Evolutionary conservation across 2,888 invertebrate genomes (phyloP).

Genomic region (Diplazon laetatorius): DNA sequence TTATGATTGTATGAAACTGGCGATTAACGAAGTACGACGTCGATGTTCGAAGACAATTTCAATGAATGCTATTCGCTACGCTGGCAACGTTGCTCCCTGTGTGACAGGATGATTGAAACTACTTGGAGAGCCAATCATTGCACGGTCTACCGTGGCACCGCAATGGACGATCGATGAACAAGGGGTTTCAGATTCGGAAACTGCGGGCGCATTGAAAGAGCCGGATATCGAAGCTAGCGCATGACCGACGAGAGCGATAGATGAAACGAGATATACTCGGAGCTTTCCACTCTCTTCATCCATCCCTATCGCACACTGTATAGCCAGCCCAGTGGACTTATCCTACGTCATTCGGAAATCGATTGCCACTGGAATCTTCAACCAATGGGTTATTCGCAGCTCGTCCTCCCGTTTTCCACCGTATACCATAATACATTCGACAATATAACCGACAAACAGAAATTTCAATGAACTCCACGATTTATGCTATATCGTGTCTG

Average conservation of each 20-base stretch:
- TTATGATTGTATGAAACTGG: too few species aligned
- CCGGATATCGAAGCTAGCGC: conserved; percentile 38
- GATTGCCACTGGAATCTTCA: conserved; percentile 37
- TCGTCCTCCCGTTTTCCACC: neutral
- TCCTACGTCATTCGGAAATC: conserved; percentile 49
- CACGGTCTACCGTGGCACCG: neutral
- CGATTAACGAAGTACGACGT: too few species aligned
- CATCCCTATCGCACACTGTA: conserved; percentile 13
- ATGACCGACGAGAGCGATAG: conserved; percentile 34
- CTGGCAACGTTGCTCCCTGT: neutral
- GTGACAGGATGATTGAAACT: neutral
- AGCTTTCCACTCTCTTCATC: conserved; percentile 46
- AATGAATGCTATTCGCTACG: neutral
- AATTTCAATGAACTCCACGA: neutral
- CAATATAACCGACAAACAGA: neutral
- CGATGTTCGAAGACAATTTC: too few species aligned
- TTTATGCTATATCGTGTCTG: conserved; percentile 1
- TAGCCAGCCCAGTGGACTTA: conserved; percentile 18
- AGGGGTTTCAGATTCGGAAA: conserved; percentile 28
- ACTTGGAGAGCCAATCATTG: conserved; percentile 1
- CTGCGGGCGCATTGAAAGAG: conserved; percentile 45
- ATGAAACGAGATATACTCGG: conserved; percentile 38
- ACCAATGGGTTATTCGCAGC: conserved; percentile 39
- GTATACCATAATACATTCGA: neutral
- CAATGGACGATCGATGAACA: neutral